Evolutionary conservation across 2,797 vertebrate species (phyloP), one percentile per base, ranked within the genome.

Genomic region (Hypotaenidia philippensis): DNA sequence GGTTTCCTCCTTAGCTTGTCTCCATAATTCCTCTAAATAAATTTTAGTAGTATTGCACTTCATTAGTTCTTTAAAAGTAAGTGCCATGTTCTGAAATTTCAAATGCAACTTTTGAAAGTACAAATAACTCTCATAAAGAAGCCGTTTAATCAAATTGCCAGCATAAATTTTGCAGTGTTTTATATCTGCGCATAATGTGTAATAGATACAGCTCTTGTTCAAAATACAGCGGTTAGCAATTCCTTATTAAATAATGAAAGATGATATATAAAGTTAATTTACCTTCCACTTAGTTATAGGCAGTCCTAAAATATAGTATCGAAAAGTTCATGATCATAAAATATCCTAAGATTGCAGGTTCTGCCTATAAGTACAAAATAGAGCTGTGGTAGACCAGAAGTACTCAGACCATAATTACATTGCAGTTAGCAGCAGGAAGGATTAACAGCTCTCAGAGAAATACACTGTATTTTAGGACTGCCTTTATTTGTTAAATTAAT

Each of bases 401-500:
- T 71, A 60, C 85, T 94, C 68, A 85, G 87, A 61, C 45, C 13
- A 7, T 94, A 83, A 94, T 91, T 93, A 31, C 47, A 16, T 55
- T 88, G 87, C 89, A 55, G 72, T 68, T 95, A 91, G 29, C 87
- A 91, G 91, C 89, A 86, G 91, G 76, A 84, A 87, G 49, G 57
- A 91, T 91, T 93, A 87, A 92, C 64, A 89, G 3, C 63, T 87
- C 44, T 31, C 16, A 1, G 11, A 65, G 89, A 47, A 94, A 93
- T 92, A 57, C 29, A 74, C 34, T 90, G 11, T 78, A 47, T 77
- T 94, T 94, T 86, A 93, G 69, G 50, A 38, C 41, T 81, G 75
- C 72, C 82, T 83, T 83, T 94, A 90, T 93, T 81, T 81, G 41
- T 66, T 89, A 88, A 95, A 91, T 94, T 90, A 94, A 76, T 81